Percentiles rank a stretch among this genome's conserved stretches.
Conservation (phyloP, 1,140 invertebrate genomes). For the Lucilia sericata region DNA sequence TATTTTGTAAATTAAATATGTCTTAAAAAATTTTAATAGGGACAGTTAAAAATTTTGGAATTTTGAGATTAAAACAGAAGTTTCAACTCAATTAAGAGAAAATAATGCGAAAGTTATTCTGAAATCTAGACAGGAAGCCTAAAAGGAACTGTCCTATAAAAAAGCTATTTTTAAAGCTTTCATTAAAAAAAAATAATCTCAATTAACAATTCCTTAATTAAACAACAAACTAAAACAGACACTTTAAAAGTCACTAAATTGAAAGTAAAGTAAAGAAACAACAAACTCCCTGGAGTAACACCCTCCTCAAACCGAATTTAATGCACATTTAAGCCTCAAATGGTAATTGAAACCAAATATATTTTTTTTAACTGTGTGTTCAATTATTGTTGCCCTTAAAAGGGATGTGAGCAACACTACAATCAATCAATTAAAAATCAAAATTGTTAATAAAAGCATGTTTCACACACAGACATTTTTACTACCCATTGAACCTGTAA, state of each 20-base stretch:
- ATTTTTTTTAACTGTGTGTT: neutral
- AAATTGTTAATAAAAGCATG: slow-evolving; percentile 7
- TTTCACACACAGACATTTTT: too few species aligned
- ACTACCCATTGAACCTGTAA: neutral
- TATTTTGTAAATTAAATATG: neutral
- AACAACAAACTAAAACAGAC: too few species aligned
- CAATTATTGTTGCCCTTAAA: slow-evolving; percentile 1
- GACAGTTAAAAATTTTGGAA: too few species aligned
- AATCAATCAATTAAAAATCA: slow-evolving; percentile 19
- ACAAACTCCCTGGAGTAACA: neutral
- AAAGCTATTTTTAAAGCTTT: too few species aligned
- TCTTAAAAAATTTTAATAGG: too few species aligned
- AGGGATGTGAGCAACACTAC: neutral
- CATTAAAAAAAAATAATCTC: too few species aligned
- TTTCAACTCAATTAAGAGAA: too few species aligned
- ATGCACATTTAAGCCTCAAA: neutral
- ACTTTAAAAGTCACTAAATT: neutral
- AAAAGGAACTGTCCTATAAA: too few species aligned
- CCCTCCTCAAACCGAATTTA: neutral
- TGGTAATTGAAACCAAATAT: neutral
- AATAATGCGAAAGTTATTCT: too few species aligned
- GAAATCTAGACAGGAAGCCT: too few species aligned
- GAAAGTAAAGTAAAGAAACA: neutral
- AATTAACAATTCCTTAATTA: too few species aligned
- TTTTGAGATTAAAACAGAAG: too few species aligned